phyloP scores from a whole-genome alignment of 2,113 vertebrate genomes.

The Manacus vitellinus region DNA sequence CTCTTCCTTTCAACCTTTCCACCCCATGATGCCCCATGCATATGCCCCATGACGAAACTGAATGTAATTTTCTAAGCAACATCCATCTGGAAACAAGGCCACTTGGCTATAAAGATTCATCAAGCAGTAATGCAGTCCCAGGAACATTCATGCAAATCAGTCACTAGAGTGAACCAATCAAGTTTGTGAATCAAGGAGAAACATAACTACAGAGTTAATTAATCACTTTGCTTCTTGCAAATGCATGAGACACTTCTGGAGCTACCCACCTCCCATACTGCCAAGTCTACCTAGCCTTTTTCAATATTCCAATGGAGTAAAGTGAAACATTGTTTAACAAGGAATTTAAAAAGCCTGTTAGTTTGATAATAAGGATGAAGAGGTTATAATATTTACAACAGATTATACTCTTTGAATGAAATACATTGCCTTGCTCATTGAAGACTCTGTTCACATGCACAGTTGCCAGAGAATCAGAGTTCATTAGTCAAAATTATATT shows the following conservation, averaged over 20 bases:
- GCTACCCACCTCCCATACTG: background rate
- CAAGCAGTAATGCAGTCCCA: background rate
- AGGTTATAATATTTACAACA: background rate
- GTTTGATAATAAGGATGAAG: background rate
- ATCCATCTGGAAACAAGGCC: background rate
- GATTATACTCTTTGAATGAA: background rate
- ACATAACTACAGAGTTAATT: slow-evolving; percentile 13
- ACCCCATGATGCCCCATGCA: too few relatives aligned
- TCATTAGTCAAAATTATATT: background rate
- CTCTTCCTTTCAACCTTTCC: background rate
- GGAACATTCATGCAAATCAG: background rate
- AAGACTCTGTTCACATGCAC: background rate
- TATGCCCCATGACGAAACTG: background rate
- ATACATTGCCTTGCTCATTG: background rate
- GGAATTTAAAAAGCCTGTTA: background rate
- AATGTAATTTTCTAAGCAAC: background rate
- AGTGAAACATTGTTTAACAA: background rate
- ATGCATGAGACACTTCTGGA: background rate
- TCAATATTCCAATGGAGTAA: background rate
- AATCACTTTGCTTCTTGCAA: slow-evolving; percentile 22
- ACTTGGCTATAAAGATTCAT: background rate
- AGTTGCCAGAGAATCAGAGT: background rate
- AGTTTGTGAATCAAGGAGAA: background rate
- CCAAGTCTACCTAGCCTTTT: background rate
- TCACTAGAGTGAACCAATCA: background rate